Evolutionary conservation across 2,888 invertebrate species (phyloP).

Genomic region (Ptychoptera albimana): DNA sequence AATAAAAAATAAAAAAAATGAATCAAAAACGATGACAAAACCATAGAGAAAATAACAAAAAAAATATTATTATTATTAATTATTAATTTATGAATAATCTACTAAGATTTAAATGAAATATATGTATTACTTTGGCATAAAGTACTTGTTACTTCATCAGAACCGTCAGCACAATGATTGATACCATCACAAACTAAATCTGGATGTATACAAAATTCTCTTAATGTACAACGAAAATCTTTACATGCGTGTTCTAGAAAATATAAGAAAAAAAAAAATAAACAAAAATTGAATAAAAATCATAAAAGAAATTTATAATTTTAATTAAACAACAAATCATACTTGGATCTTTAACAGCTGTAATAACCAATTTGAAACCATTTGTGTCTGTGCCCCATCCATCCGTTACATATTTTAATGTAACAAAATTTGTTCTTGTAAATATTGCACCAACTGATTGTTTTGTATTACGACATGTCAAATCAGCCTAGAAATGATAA

Average conservation of each 20-base stretch:
- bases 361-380: conserved; percentile 85
- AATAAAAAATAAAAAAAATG: too few relatives aligned
- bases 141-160: conserved; percentile 74
- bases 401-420: conserved; percentile 84
- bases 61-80: background rate
- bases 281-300: conserved; percentile 11
- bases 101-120: background rate
- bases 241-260: conserved; percentile 70
- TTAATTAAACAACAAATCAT: conserved; percentile 33
- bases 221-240: conserved; percentile 73
- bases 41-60: background rate
- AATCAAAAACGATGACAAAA: too few relatives aligned
- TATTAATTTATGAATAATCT: background rate
- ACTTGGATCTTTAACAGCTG: conserved; percentile 88
- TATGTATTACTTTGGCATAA: conserved; percentile 69
- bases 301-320: background rate
- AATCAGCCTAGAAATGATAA: conserved; percentile 56
- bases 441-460: conserved; percentile 76
- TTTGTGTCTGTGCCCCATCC: conserved; percentile 84
- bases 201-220: conserved; percentile 82
- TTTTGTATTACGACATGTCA: conserved; percentile 82
- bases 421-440: conserved; percentile 86
- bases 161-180: conserved; percentile 87
- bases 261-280: conserved; percentile 14
- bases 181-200: conserved; percentile 85